phyloP scores from a whole-genome alignment of 2,888 invertebrate genomes.

The Lithosia quadra region DNA sequence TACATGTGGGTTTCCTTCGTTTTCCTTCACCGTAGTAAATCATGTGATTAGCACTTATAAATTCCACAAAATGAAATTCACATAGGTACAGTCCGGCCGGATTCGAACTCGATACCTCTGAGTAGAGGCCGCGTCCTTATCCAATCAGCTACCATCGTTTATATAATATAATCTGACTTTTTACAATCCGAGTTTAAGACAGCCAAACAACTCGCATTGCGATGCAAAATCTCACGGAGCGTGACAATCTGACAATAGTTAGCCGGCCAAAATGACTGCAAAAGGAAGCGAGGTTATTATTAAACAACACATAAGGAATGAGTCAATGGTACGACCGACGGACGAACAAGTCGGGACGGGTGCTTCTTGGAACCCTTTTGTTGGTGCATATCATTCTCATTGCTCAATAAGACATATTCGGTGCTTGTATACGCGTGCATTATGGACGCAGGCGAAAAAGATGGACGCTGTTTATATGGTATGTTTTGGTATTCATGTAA shows the following conservation, averaged over 20 bases:
- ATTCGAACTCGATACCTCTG: too few species aligned
- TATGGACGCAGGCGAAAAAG: conserved; percentile 38
- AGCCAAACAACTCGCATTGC: conserved; percentile 16
- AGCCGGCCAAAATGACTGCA: conserved; percentile 66
- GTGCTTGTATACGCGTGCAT: conserved; percentile 55
- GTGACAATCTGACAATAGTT: conserved; percentile 65
- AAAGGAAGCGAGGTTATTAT: conserved; percentile 77
- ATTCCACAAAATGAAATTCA: too few species aligned
- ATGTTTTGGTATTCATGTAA: too few species aligned
- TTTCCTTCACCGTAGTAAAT: too few species aligned
- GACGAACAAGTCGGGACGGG: conserved; percentile 70
- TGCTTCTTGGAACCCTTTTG: conserved; percentile 82
- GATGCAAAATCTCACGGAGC: conserved; percentile 46
- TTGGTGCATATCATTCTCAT: conserved; percentile 82
- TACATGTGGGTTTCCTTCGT: too few species aligned
- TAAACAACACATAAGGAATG: conserved; percentile 78
- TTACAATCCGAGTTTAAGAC: background rate
- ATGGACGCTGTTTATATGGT: conserved; percentile 1
- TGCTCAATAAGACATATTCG: conserved; percentile 81
- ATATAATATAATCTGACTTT: background rate
- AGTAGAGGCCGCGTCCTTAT: too few species aligned
- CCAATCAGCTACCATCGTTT: too few species aligned
- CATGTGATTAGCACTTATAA: too few species aligned
- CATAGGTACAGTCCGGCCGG: too few species aligned
- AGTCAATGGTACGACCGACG: conserved; percentile 77